These are phyloP conservation scores for Scaptomyza pallida DNA, from an alignment of 1,140 invertebrate species.

Conservation along the genomic window DNA sequence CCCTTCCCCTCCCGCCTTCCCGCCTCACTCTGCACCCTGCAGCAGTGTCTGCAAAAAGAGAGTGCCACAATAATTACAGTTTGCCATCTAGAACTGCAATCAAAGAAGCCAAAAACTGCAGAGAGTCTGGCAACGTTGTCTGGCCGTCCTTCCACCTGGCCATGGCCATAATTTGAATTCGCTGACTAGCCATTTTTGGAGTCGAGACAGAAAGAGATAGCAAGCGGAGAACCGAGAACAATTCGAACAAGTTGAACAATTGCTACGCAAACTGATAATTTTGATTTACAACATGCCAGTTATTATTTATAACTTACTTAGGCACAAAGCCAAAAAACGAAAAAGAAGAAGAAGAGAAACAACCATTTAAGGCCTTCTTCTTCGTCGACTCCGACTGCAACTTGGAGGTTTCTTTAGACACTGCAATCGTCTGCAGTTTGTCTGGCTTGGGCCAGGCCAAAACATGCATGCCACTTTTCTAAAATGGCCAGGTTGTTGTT, in stretches of 20 bases:
- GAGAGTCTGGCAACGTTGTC: neutral
- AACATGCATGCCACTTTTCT: slow-evolving; percentile 8
- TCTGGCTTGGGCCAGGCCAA: slow-evolving; percentile 22
- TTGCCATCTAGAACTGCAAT: slow-evolving; percentile 43
- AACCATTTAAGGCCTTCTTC: slow-evolving; percentile 53
- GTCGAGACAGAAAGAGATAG: neutral
- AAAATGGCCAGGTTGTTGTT: slow-evolving; percentile 42
- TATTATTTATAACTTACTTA: slow-evolving; percentile 84
- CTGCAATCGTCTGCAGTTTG: slow-evolving; percentile 23
- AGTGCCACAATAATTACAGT: slow-evolving; percentile 58
- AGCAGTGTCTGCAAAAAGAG: neutral
- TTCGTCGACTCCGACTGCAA: neutral
- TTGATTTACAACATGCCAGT: slow-evolving; percentile 83
- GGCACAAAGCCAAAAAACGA: slow-evolving; percentile 25
- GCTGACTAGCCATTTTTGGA: slow-evolving; percentile 54
- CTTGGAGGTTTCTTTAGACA: neutral
- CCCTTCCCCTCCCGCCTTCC: neutral
- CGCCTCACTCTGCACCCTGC: neutral
- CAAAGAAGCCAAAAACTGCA: slow-evolving; percentile 26
- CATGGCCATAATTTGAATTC: slow-evolving; percentile 68
- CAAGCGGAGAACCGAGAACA: slow-evolving; percentile 5
- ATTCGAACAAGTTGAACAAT: slow-evolving; percentile 34
- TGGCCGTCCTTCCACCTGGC: slow-evolving; percentile 20
- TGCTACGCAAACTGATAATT: slow-evolving; percentile 76
- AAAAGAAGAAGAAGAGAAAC: slow-evolving; percentile 9